Evolutionary conservation across 2,113 vertebrate species (phyloP).

Genomic region (Epinephelus moara): DNA sequence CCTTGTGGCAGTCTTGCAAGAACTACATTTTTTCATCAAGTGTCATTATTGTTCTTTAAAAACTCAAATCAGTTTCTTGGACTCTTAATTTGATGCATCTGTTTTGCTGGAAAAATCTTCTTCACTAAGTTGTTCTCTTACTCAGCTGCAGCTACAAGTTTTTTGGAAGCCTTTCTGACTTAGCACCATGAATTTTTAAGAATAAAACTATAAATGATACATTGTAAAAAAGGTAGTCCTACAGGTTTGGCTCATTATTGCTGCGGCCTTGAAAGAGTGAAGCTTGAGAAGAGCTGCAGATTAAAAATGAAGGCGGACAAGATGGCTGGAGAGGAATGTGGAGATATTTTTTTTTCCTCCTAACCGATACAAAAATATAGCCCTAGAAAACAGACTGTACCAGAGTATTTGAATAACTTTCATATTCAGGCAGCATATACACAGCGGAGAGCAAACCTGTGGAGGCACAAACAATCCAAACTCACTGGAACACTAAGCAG

Average conservation of each 20-base stretch:
- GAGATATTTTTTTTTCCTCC: not conserved
- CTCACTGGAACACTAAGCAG: not conserved
- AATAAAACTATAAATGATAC: conserved; percentile 4
- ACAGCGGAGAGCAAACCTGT: not conserved
- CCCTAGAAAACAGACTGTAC: not conserved
- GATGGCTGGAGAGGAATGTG: not conserved
- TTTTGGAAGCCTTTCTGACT: too few species aligned
- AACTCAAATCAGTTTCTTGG: too few species aligned
- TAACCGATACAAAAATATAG: not conserved
- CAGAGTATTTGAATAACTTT: not conserved
- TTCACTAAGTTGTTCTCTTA: not conserved
- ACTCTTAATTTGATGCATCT: too few species aligned
- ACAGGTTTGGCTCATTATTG: not conserved
- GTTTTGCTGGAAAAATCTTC: too few species aligned
- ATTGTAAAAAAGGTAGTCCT: not conserved
- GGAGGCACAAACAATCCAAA: not conserved
- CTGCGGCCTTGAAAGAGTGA: not conserved
- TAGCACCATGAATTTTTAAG: not conserved
- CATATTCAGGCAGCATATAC: not conserved
- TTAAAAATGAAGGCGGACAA: not conserved
- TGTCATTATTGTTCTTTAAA: too few species aligned
- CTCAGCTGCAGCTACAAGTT: not conserved
- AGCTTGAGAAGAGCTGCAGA: not conserved
- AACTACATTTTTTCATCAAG: too few species aligned
- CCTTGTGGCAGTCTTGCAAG: too few species aligned